Evolutionary conservation across 1,140 invertebrate species (phyloP).

Genomic region (Armadillidium nasatum): DNA sequence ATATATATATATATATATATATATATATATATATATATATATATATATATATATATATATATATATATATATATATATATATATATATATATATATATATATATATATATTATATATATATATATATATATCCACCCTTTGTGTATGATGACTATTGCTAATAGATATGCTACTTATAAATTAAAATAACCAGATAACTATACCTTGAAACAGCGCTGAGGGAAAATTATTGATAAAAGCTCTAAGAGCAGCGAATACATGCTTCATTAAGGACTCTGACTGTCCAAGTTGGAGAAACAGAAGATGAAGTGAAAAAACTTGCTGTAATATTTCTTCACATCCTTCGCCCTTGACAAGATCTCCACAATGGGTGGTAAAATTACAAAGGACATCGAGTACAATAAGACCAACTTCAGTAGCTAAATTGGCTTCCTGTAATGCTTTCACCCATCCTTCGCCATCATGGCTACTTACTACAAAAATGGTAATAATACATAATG

Average conservation of each 20-base stretch:
- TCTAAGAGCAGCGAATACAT: slow-evolving; percentile 82
- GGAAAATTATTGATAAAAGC: slow-evolving; percentile 89
- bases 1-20: too few relatives aligned
- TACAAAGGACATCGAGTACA: slow-evolving; percentile 74
- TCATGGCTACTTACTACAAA: slow-evolving; percentile 45
- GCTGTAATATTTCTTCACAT: slow-evolving; percentile 69
- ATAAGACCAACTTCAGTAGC: slow-evolving; percentile 84
- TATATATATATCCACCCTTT: too few relatives aligned
- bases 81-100: too few relatives aligned
- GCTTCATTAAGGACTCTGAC: slow-evolving; percentile 80
- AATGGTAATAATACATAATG: slow-evolving; percentile 4
- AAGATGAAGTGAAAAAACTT: slow-evolving; percentile 76
- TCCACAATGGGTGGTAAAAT: slow-evolving; percentile 77
- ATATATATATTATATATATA: too few relatives aligned
- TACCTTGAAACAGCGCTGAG: slow-evolving; percentile 71
- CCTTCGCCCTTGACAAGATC: slow-evolving; percentile 59
- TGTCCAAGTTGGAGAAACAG: slow-evolving; percentile 80
- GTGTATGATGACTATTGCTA: too few relatives aligned
- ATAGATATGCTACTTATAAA: too few relatives aligned
- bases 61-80: too few relatives aligned
- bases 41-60: slow-evolving; percentile 22
- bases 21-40: slow-evolving; percentile 18
- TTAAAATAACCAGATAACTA: slow-evolving; percentile 21
- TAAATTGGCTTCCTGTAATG: slow-evolving; percentile 76
- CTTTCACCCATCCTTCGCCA: slow-evolving; percentile 53